These are phyloP conservation scores for Macropis europaea DNA, from an alignment of 2,888 invertebrate species.

Conservation along the genomic window DNA sequence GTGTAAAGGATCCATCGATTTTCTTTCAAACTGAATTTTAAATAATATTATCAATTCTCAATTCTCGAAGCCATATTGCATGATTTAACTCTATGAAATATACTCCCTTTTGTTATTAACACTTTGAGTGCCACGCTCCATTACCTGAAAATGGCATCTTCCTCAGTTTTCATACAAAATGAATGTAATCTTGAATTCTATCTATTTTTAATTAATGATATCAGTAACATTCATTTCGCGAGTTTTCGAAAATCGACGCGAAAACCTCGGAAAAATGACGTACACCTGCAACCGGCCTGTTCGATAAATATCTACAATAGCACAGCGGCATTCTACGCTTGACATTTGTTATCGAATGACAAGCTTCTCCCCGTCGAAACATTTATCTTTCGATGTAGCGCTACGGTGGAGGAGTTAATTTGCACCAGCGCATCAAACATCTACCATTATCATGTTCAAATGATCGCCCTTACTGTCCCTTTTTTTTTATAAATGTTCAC, in stretches of 20 bases:
- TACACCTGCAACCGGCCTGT: conserved; percentile 24
- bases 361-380: conserved; percentile 58
- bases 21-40: too few relatives aligned
- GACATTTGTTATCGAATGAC: conserved; percentile 65
- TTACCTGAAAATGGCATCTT: too few relatives aligned
- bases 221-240: too few relatives aligned
- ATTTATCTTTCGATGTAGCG: conserved; percentile 57
- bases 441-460: conserved; percentile 36
- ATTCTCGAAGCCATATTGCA: too few relatives aligned
- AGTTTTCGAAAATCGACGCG: conserved; percentile 15
- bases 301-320: conserved; percentile 42
- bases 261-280: conserved; percentile 28
- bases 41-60: too few relatives aligned
- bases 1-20: too few relatives aligned
- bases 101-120: too few relatives aligned
- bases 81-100: too few relatives aligned
- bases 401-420: conserved; percentile 49
- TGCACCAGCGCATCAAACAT: conserved; percentile 40
- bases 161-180: too few relatives aligned
- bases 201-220: too few relatives aligned
- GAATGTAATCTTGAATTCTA: too few relatives aligned
- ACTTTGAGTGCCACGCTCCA: too few relatives aligned
- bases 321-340: conserved; percentile 32
- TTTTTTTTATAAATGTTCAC: not conserved
- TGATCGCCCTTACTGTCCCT: conserved; percentile 35